Conservation (phyloP, 2,888 invertebrate species). For the Euplexia lucipara region DNA sequence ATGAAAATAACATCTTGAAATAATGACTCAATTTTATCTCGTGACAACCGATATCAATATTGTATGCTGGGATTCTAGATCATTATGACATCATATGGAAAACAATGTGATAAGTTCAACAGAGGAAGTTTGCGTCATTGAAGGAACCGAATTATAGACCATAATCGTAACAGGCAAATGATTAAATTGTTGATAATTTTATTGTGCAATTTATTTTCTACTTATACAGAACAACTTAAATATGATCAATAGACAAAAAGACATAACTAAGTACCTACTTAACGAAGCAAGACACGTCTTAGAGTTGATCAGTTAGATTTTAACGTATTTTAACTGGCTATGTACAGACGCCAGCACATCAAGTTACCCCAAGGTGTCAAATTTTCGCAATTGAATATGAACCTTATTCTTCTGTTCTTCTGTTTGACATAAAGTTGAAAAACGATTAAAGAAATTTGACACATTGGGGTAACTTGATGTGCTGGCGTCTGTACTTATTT, state of each 20-base stretch:
- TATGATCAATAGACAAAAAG: neutral
- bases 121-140: conserved; percentile 40
- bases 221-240: too few relatives aligned
- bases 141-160: conserved; percentile 18
- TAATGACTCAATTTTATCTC: conserved; percentile 58
- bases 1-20: conserved; percentile 40
- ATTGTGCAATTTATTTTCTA: neutral
- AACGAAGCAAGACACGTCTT: too few relatives aligned
- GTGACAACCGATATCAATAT: conserved; percentile 59
- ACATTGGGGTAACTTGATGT: too few relatives aligned
- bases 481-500: too few relatives aligned
- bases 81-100: conserved; percentile 63
- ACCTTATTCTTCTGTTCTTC: too few relatives aligned
- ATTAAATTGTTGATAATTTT: neutral
- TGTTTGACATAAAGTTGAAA: too few relatives aligned
- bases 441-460: too few relatives aligned
- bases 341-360: too few relatives aligned
- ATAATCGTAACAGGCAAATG: conserved; percentile 5
- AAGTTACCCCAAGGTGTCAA: too few relatives aligned
- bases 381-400: too few relatives aligned
- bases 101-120: conserved; percentile 44
- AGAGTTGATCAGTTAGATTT: too few relatives aligned
- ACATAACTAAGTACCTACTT: neutral
- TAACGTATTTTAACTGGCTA: too few relatives aligned
- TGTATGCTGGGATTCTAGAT: conserved; percentile 55